Percentiles rank a stretch among this genome's conserved stretches.
phyloP scores from a whole-genome alignment of 2,113 vertebrate species.

The Regulus satrapa region DNA sequence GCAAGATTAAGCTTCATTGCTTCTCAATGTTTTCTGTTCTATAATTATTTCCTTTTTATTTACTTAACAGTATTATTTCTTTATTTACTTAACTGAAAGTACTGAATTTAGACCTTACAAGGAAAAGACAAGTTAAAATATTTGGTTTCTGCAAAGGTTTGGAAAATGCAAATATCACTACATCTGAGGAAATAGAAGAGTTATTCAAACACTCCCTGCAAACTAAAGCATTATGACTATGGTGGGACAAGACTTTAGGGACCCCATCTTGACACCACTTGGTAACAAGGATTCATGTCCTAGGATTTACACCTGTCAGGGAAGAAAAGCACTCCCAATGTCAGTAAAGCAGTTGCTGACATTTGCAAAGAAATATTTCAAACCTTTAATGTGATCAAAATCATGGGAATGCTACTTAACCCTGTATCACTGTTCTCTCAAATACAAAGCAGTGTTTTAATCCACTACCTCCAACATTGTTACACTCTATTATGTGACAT shows the following conservation, averaged over 20 bases:
- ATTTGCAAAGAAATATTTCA: constrained; percentile 45
- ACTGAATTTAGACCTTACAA: not conserved
- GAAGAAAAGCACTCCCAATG: not conserved
- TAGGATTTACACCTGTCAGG: not conserved
- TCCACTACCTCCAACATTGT: not conserved
- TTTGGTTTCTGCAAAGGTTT: not conserved
- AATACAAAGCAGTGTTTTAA: not conserved
- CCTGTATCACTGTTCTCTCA: not conserved
- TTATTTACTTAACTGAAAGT: not conserved
- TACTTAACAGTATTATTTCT: not conserved
- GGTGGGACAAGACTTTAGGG: not conserved
- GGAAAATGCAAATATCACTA: not conserved
- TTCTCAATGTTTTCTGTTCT: not conserved
- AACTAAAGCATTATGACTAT: not conserved
- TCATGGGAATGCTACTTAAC: not conserved
- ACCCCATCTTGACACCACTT: not conserved
- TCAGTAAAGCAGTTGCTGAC: constrained; percentile 30
- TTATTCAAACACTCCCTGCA: not conserved
- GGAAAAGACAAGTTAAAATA: not conserved
- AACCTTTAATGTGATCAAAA: not conserved
- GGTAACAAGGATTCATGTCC: not conserved
- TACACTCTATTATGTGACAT: not conserved
- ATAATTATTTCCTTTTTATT: not conserved
- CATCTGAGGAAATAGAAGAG: not conserved
- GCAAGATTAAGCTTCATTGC: not conserved